Evolutionary conservation across 2,797 vertebrate species (phyloP).

Genomic region (Buceros bicornis): DNA sequence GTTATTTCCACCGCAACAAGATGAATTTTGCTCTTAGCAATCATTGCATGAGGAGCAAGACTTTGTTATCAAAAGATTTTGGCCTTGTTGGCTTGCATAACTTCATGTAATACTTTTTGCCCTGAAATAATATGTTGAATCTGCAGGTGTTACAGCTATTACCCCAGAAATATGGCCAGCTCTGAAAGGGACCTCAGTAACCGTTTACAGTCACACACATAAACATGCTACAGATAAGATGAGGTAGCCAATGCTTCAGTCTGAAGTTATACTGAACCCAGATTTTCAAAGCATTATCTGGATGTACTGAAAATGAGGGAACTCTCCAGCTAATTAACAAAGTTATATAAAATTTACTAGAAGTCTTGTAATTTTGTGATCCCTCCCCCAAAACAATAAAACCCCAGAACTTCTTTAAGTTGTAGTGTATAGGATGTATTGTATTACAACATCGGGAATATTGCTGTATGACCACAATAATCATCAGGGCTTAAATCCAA

Average conservation of each 20-base stretch:
- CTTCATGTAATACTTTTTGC: background rate
- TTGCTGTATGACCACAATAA: background rate
- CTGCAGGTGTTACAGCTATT: background rate
- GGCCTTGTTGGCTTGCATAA: background rate
- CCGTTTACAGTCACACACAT: background rate
- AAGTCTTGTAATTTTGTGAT: background rate
- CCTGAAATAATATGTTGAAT: background rate
- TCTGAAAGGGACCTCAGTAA: background rate
- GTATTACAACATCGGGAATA: background rate
- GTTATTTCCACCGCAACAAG: background rate
- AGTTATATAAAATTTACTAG: background rate
- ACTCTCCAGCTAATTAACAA: background rate
- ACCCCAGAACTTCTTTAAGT: background rate
- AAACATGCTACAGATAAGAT: background rate
- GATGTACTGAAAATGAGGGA: background rate
- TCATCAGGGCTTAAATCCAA: background rate
- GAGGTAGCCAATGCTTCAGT: background rate
- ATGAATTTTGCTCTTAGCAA: background rate
- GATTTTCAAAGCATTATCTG: background rate
- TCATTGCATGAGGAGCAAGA: background rate
- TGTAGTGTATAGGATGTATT: background rate
- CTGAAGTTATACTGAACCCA: background rate
- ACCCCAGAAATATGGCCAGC: background rate
- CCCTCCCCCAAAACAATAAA: background rate
- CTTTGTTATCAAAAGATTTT: background rate